Percentiles rank a stretch among this genome's conserved stretches.
phyloP scores from a whole-genome alignment of 2,797 vertebrate species.

The Peromyscus aztecus region DNA sequence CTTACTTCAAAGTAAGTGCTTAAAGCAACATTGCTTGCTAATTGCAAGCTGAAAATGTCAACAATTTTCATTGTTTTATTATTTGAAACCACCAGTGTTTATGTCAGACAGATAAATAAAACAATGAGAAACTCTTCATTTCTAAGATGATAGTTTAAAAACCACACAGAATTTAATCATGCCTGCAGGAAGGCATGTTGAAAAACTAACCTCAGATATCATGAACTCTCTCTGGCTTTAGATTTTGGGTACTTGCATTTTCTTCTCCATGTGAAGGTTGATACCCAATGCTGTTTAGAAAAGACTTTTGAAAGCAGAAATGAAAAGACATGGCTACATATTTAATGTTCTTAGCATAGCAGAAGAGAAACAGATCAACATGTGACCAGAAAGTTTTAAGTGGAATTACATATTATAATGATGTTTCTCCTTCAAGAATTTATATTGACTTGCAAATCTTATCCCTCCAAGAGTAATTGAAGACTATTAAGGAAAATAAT shows the following conservation, averaged over 20 bases:
- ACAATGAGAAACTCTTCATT: constrained; percentile 58
- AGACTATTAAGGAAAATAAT: constrained; percentile 45
- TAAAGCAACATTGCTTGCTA: constrained; percentile 65
- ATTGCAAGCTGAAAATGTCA: constrained; percentile 68
- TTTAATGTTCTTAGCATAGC: background rate
- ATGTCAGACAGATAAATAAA: constrained; percentile 67
- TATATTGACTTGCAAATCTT: constrained; percentile 59
- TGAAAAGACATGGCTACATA: constrained; percentile 1
- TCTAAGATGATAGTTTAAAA: constrained; percentile 67
- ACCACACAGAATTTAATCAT: constrained; percentile 58
- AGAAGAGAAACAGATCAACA: background rate
- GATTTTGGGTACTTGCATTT: constrained; percentile 44
- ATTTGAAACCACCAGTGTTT: constrained; percentile 58
- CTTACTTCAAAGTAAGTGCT: constrained; percentile 67
- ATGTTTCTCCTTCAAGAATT: constrained; percentile 16
- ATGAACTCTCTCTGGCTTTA: constrained; percentile 37
- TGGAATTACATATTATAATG: constrained; percentile 47
- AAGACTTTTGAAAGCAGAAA: constrained; percentile 14
- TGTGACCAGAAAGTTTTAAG: background rate
- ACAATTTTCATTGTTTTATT: constrained; percentile 58
- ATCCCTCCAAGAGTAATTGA: constrained; percentile 49
- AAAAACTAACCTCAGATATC: constrained; percentile 53
- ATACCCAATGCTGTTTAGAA: background rate
- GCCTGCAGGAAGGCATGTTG: constrained; percentile 38
- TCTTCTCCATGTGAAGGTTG: constrained; percentile 29